Conservation (phyloP, 2,888 invertebrate genomes). For the Xylocampa areola region DNA sequence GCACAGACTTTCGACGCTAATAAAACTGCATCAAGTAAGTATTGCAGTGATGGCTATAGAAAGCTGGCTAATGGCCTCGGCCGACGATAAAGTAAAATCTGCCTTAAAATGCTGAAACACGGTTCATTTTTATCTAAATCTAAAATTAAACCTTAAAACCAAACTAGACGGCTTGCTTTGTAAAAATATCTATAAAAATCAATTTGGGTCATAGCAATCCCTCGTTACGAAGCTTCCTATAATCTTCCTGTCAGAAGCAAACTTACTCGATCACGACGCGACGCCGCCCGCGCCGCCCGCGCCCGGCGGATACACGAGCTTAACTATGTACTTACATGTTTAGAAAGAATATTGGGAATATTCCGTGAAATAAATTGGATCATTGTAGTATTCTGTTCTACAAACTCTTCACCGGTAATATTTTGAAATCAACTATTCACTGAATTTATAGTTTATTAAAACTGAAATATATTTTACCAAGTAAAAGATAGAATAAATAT, state of each 20-base stretch:
- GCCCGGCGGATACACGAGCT: conserved; percentile 62
- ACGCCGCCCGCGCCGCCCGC: neutral
- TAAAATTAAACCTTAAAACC: conserved; percentile 1
- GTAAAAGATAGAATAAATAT: no score
- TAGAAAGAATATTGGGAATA: conserved; percentile 47
- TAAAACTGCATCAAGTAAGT: no score
- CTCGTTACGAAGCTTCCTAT: conserved; percentile 75
- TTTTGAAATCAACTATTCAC: neutral
- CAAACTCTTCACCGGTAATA: conserved; percentile 13
- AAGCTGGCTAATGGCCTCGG: no score
- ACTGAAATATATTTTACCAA: no score
- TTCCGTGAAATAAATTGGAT: conserved; percentile 32
- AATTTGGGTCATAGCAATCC: conserved; percentile 73
- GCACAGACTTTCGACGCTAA: no score
- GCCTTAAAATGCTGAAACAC: neutral
- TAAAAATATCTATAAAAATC: conserved; percentile 33
- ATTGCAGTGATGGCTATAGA: no score
- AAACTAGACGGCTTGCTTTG: conserved; percentile 9
- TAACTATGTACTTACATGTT: conserved; percentile 60
- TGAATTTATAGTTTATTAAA: neutral
- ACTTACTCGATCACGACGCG: conserved; percentile 66
- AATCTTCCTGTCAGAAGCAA: conserved; percentile 82
- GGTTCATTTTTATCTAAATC: neutral
- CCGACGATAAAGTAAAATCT: neutral
- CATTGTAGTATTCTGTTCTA: conserved; percentile 18